Conservation (phyloP, 2,113 vertebrate species). For the Xiphophorus hellerii region DNA sequence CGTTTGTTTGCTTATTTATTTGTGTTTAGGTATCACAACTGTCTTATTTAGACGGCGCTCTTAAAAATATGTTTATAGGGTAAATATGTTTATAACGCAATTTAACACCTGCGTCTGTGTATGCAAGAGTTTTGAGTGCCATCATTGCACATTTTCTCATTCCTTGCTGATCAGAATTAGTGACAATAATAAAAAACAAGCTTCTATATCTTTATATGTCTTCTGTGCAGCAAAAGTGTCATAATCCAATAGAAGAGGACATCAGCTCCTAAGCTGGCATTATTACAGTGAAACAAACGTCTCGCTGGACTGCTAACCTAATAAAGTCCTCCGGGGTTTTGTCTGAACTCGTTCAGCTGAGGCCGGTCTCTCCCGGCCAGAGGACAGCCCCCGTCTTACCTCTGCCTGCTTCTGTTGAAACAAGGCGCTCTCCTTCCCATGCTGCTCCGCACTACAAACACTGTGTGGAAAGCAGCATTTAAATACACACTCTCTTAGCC, state of each 20-base stretch:
- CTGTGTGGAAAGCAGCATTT: conserved; percentile 72
- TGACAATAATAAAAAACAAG: not conserved
- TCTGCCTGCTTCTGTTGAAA: conserved; percentile 21
- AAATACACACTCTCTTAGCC: conserved; percentile 84
- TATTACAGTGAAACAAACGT: not conserved
- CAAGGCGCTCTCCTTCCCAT: conserved; percentile 31
- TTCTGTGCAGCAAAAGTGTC: conserved; percentile 7
- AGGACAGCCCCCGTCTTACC: not conserved
- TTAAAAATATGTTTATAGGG: not conserved
- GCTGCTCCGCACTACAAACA: conserved; percentile 61
- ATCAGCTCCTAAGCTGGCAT: not conserved
- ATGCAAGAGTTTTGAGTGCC: not conserved
- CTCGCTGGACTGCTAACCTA: not conserved
- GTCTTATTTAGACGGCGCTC: too few species aligned
- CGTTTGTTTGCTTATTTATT: too few species aligned
- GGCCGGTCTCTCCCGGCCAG: conserved; percentile 7
- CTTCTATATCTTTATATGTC: not conserved
- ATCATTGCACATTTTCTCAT: not conserved
- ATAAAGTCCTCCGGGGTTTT: not conserved
- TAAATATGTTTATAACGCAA: not conserved
- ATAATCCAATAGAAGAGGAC: not conserved
- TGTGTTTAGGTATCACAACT: not conserved
- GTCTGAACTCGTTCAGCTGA: not conserved
- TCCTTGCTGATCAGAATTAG: not conserved
- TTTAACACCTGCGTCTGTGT: not conserved